Conservation (phyloP, 1,140 invertebrate genomes). For the Ylistrum balloti region DNA sequence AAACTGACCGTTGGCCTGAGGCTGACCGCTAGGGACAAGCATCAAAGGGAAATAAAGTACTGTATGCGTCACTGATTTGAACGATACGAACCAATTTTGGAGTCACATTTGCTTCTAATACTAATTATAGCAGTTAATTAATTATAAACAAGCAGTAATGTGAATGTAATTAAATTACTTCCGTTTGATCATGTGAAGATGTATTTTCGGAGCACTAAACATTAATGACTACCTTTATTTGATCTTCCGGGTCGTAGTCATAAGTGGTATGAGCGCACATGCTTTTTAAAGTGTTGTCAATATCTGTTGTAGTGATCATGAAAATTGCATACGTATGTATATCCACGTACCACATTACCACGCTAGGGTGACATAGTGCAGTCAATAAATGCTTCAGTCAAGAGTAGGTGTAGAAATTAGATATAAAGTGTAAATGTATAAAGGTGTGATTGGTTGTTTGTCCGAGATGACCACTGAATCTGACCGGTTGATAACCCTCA, state of each 20-base stretch:
- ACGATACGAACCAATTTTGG: background rate
- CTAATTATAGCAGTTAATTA: constrained; percentile 8
- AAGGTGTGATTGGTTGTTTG: no score
- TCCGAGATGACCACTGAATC: no score
- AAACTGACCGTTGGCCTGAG: background rate
- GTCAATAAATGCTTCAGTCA: no score
- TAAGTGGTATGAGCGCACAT: no score
- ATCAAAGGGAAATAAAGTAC: background rate
- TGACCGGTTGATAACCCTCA: no score
- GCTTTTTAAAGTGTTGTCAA: no score
- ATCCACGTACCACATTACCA: no score
- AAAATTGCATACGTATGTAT: no score
- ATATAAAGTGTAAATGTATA: no score
- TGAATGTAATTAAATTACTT: background rate
- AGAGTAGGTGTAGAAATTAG: no score
- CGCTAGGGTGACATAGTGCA: no score
- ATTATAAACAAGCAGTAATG: background rate
- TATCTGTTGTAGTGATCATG: no score
- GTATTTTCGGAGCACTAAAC: background rate
- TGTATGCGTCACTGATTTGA: background rate
- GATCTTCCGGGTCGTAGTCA: background rate
- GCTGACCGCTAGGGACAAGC: background rate
- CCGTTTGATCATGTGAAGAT: background rate
- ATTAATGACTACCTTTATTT: background rate
- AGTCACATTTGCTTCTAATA: background rate